Conservation (phyloP, 2,113 vertebrate genomes). For the Gopherus evgoodei region DNA sequence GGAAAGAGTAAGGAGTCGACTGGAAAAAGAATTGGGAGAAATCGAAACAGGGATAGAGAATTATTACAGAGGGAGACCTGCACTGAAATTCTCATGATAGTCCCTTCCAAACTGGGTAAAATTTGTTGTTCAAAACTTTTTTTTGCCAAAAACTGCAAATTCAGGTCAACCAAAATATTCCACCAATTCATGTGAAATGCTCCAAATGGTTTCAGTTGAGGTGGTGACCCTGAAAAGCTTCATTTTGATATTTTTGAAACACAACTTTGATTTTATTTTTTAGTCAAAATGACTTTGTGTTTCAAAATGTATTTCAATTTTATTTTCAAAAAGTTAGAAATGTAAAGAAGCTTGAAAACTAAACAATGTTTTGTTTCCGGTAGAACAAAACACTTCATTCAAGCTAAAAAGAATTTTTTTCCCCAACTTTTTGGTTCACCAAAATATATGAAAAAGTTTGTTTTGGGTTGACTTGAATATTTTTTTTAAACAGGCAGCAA, state of each 20-base stretch:
- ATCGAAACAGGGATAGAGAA: background rate
- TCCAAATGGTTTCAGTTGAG: background rate
- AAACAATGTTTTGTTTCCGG: background rate
- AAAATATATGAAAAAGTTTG: no score
- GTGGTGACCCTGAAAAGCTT: background rate
- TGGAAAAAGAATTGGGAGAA: background rate
- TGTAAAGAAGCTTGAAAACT: no score
- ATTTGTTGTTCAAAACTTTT: background rate
- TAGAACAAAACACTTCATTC: background rate
- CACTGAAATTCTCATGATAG: background rate
- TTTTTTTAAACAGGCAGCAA: background rate
- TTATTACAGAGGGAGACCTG: background rate
- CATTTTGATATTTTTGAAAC: background rate
- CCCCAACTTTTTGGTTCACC: no score
- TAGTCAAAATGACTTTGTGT: background rate
- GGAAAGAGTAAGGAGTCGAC: background rate
- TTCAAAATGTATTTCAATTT: background rate
- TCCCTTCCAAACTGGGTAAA: background rate
- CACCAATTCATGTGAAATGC: background rate
- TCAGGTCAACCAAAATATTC: background rate
- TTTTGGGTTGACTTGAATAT: no score
- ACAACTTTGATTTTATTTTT: background rate
- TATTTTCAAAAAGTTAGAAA: background rate
- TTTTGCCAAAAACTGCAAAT: background rate
- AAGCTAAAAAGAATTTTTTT: no score